Evolutionary conservation across 1,140 invertebrate genomes (phyloP).

Genomic region (Hestina assimilis): DNA sequence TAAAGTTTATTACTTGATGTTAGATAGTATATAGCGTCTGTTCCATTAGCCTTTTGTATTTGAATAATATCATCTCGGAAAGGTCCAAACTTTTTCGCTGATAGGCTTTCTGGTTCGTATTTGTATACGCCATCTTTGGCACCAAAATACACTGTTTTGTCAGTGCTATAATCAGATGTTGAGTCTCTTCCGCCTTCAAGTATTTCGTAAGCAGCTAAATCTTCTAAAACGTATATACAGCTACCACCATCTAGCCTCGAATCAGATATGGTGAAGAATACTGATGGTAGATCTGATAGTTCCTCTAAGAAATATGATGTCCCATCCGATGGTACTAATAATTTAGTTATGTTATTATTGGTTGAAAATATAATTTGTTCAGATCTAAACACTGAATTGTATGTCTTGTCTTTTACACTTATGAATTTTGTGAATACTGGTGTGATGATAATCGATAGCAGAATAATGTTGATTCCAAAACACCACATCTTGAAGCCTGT

Average conservation of each 20-base stretch:
- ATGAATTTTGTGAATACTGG: constrained; percentile 1
- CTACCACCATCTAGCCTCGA: constrained; percentile 45
- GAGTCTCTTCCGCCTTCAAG: constrained; percentile 60
- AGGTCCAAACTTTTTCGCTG: constrained; percentile 50
- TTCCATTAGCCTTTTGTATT: constrained; percentile 58
- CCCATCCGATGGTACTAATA: constrained; percentile 50
- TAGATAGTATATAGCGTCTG: constrained; percentile 49
- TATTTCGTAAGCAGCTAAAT: constrained; percentile 56
- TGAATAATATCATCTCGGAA: constrained; percentile 57
- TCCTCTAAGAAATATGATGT: constrained; percentile 39
- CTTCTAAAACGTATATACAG: constrained; percentile 62
- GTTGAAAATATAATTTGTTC: constrained; percentile 56
- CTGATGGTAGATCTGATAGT: constrained; percentile 45
- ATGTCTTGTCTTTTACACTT: constrained; percentile 8
- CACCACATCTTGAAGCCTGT: not conserved
- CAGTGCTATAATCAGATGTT: constrained; percentile 50
- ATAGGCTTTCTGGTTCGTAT: constrained; percentile 47
- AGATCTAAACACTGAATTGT: constrained; percentile 41
- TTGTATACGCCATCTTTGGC: constrained; percentile 56
- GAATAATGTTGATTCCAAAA: not conserved
- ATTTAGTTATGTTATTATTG: constrained; percentile 46
- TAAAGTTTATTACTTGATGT: constrained; percentile 43
- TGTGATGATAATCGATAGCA: not conserved
- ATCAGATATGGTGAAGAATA: constrained; percentile 59
- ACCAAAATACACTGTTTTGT: constrained; percentile 54